These are phyloP conservation scores for Ophiodon elongatus DNA, from an alignment of 2,113 vertebrate species.

Conservation along the genomic window DNA sequence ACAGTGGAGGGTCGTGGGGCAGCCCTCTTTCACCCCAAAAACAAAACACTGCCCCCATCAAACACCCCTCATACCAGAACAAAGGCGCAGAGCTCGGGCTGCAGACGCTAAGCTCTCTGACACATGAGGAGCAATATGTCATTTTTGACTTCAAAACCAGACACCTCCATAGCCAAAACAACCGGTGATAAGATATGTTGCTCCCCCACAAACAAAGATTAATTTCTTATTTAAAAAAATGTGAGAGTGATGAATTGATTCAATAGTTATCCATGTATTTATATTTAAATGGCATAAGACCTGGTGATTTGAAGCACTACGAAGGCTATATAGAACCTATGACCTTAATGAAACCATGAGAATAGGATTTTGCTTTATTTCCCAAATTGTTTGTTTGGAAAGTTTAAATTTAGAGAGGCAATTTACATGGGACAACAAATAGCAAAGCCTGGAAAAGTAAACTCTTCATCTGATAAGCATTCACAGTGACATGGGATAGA, in stretches of 20 bases:
- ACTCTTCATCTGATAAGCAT: slow-evolving; percentile 59
- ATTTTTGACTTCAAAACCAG: slow-evolving; percentile 69
- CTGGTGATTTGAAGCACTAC: background rate
- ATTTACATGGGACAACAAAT: slow-evolving; percentile 83
- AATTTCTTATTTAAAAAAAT: slow-evolving; percentile 6
- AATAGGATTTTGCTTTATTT: slow-evolving; percentile 76
- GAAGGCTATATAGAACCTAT: slow-evolving; percentile 61
- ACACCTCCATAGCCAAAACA: slow-evolving; percentile 68
- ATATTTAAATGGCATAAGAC: slow-evolving; percentile 4
- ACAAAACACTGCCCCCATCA: slow-evolving; percentile 86
- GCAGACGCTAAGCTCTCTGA: slow-evolving; percentile 75
- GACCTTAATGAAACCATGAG: slow-evolving; percentile 80
- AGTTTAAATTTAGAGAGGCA: slow-evolving; percentile 83
- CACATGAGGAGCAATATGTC: slow-evolving; percentile 78
- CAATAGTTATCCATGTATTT: background rate
- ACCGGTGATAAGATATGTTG: slow-evolving; percentile 38
- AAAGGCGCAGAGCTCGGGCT: slow-evolving; percentile 75
- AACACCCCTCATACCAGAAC: slow-evolving; percentile 82
- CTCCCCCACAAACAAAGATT: slow-evolving; percentile 13
- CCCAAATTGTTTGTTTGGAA: slow-evolving; percentile 84
- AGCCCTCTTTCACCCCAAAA: slow-evolving; percentile 84
- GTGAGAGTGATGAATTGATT: background rate
- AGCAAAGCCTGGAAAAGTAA: slow-evolving; percentile 77
- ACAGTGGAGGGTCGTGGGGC: slow-evolving; percentile 84
- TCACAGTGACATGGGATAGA: slow-evolving; percentile 55